phyloP scores from a whole-genome alignment of 2,888 invertebrate genomes.

The Belgica antarctica region DNA sequence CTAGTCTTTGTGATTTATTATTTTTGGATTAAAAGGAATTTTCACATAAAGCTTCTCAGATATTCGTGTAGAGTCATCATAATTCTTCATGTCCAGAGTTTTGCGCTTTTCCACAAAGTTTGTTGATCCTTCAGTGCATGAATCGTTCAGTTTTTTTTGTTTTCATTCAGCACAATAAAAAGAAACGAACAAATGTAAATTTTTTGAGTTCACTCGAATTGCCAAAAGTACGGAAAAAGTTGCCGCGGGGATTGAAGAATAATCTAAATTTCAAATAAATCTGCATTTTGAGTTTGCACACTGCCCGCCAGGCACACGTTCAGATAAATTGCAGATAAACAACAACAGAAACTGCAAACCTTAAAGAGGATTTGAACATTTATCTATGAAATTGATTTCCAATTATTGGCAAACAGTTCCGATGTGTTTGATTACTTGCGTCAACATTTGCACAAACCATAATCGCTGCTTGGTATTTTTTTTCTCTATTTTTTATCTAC shows the following conservation, averaged over 20 bases:
- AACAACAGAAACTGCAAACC: not conserved
- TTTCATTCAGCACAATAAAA: not conserved
- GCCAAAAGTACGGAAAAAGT: not conserved
- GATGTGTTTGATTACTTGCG: conserved; percentile 36
- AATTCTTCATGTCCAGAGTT: conserved; percentile 30
- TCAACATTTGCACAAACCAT: conserved; percentile 41
- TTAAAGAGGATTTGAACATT: conserved; percentile 10
- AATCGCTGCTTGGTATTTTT: conserved; percentile 31
- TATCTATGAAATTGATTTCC: conserved; percentile 38
- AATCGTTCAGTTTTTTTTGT: conserved; percentile 16
- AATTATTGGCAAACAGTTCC: conserved; percentile 37
- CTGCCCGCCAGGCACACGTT: conserved; percentile 31
- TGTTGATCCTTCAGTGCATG: not conserved
- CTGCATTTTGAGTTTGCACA: not conserved
- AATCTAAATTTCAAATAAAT: conserved; percentile 39
- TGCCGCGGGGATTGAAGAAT: not conserved
- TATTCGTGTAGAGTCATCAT: conserved; percentile 30
- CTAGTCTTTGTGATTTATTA: conserved; percentile 17
- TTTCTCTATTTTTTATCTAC: conserved; percentile 26
- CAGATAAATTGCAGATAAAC: not conserved
- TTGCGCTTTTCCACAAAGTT: conserved; percentile 11
- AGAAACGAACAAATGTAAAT: conserved; percentile 12
- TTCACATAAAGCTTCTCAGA: not conserved
- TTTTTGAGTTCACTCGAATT: not conserved
- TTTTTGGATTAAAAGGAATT: not conserved